phyloP scores from a whole-genome alignment of 2,888 invertebrate species.

The Lapara coniferarum region DNA sequence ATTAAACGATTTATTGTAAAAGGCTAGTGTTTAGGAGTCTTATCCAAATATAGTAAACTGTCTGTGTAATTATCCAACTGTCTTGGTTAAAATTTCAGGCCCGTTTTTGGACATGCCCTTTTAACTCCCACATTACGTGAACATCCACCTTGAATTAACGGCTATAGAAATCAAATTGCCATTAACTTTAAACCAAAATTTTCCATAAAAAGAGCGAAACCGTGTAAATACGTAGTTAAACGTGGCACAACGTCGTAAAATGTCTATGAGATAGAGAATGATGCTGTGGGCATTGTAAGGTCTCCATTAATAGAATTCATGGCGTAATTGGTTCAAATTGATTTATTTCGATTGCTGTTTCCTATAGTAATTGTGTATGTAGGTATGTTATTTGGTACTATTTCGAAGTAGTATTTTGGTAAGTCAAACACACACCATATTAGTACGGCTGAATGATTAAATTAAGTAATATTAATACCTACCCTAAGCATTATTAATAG shows the following conservation, averaged over 20 bases:
- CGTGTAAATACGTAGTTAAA: conserved; percentile 14
- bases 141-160: conserved; percentile 8
- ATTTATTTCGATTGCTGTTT: conserved; percentile 6
- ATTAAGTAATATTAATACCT: no score
- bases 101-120: no score
- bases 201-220: conserved; percentile 12
- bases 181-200: conserved; percentile 12
- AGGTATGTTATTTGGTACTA: neutral
- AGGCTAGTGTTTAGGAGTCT: no score
- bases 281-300: conserved; percentile 6
- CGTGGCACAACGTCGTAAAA: neutral
- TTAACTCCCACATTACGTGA: conserved; percentile 27
- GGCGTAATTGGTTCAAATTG: conserved; percentile 10
- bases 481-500: no score
- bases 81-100: no score
- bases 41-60: no score
- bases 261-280: neutral
- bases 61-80: no score
- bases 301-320: conserved; percentile 3
- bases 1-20: no score
- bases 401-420: no score
- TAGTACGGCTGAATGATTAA: no score
- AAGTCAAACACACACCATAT: no score
- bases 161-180: conserved; percentile 9
- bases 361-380: neutral